Base-by-base conservation (phyloP, 2,113 vertebrate genomes). In the Heterotis niloticus region DNA sequence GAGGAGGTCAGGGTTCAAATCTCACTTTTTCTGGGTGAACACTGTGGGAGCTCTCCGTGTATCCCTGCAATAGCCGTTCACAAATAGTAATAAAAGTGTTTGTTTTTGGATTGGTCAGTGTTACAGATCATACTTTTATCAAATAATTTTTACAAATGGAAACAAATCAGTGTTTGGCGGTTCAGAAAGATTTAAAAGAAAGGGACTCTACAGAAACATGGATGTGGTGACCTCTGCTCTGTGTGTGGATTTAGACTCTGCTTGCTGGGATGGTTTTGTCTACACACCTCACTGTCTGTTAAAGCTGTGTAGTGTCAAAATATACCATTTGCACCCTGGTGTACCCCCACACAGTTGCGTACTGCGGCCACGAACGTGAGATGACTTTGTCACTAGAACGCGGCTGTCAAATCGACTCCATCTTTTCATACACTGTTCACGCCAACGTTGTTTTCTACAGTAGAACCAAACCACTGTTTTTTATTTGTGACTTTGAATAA, bases 301-400 rank as follows among this genome's bases (percentile, higher is more conserved):
- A 67, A 56, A 77, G 64, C 54, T 23, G 2, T 52, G n/a, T 29
- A 10, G 34, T 13, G 64, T 51, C 44, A 54, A 64, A 67, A 76
- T 28, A 68, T 17, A 77, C 28, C 51, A 51, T 14, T 17, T 44
- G 10, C 18, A n/a, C 76, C 52, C 64, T 18, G 24, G 5, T 54
- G 66, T 64, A 56, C 64, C 34, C n/a, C n/a, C n/a, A n/a, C n/a
- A n/a, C n/a, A n/a, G n/a, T n/a, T n/a, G n/a, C n/a, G n/a, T n/a
- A n/a, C n/a, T n/a, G n/a, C n/a, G n/a, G n/a, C n/a, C n/a, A n/a
- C n/a, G n/a, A n/a, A n/a, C n/a, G n/a, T n/a, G n/a, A n/a, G n/a
- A n/a, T n/a, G n/a, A n/a, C n/a, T n/a, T n/a, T 83, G 85, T 89
- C 87, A 89, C 91, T 93, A 91, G 90, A 91, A 87, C 86, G 78